Base-by-base conservation (phyloP, 64 coral and sea anemone genomes). In the Dendrophyllia cribrosa region DNA sequence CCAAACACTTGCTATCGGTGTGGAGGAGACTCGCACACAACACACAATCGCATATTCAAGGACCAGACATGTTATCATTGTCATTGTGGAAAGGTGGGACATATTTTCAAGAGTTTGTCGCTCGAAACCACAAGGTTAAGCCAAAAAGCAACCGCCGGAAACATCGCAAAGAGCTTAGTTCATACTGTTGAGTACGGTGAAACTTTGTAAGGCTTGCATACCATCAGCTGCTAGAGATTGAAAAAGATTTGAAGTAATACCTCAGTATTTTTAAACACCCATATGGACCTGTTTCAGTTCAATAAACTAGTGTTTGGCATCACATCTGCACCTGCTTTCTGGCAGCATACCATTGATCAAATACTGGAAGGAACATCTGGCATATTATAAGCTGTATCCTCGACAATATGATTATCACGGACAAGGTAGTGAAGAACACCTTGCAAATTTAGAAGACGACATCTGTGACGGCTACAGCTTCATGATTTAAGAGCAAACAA, bases 331-430 rank as follows among this genome's bases (percentile, higher is more conserved):
- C 70, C 70, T 45, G 70, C 70, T 74, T 14, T 74, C 47, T 80
- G 77, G 52, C 77, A 80, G 51, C 47, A 1, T 22, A n/a, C 77
- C 4, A 80, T 80, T 22, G 77, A 80, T 61, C 77, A 80, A 80
- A 17, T 80, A 11, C 77, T 80, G 14, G 9, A 75, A 69, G 83
- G 83, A 9, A 86, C 67, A 34, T 61, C 83, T 22, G 63, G 67
- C 26, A 34, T 34, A 34, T 34, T 34, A 52, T n/a, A 45, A 59
- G 67, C 17, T 86, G 83, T n/a, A 48, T n/a, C 45, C 16, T 76
- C 15, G 83, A 86, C 51, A 62, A 88, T 47, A 88, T 88, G 56
- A 88, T 88, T 49, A 59, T 88, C 8, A 88, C 86, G 11, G 53
- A 69, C 55, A 55, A 14, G 49, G 9, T 45, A 49, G 56, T 58